phyloP scores from a whole-genome alignment of 2,888 invertebrate species.

The Tetrapedia diversipes region DNA sequence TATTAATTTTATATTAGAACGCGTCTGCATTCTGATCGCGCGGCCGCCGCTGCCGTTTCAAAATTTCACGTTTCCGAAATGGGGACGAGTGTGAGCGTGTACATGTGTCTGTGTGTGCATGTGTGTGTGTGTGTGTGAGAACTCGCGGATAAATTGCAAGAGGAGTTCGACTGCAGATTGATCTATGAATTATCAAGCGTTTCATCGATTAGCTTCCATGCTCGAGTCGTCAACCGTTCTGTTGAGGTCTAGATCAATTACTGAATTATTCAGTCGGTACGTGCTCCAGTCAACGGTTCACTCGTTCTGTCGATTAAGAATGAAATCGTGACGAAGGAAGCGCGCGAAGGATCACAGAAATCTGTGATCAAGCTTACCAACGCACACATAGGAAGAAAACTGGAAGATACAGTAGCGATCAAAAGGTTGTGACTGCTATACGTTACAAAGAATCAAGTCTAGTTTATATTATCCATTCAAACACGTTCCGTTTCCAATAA shows the following conservation, averaged over 20 bases:
- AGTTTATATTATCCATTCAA: no score
- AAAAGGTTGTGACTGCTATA: no score
- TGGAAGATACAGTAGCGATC: no score
- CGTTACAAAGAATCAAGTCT: no score
- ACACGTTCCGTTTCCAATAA: no score
- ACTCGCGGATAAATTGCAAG: conserved; percentile 6
- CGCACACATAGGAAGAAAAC: no score
- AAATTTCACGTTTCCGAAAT: conserved; percentile 15
- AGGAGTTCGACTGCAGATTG: conserved; percentile 31
- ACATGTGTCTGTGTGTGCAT: no score
- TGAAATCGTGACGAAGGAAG: neutral
- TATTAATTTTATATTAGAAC: conserved; percentile 48
- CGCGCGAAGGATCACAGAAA: no score
- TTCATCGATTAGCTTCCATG: conserved; percentile 2
- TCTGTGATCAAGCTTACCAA: no score
- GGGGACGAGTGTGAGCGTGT: no score
- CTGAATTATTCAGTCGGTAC: conserved; percentile 45
- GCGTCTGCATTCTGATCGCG: conserved; percentile 31
- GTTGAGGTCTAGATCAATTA: conserved; percentile 38
- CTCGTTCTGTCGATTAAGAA: neutral
- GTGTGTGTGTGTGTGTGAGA: no score
- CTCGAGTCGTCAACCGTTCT: neutral
- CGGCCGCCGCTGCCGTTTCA: neutral
- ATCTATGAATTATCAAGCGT: conserved; percentile 40
- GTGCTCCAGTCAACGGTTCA: conserved; percentile 1